Evolutionary conservation across 2,797 vertebrate species (phyloP), one percentile per base, ranked within the genome.

Genomic region (Distichodus sexfasciatus): DNA sequence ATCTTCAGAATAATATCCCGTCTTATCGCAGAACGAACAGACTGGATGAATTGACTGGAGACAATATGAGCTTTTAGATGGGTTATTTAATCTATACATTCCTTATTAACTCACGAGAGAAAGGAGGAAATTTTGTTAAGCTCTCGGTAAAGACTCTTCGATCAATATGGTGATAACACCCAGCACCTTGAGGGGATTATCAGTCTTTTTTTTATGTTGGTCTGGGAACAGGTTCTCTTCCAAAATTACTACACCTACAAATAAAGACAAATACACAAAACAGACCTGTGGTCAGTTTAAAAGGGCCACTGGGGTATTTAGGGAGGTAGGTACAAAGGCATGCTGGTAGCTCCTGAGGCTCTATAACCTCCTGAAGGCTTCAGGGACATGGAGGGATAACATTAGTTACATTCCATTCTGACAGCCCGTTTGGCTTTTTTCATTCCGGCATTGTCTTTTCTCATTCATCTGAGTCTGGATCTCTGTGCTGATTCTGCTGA

Each of bases 391-490:
- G 2, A 24, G 6, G 31, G 40, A 48, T 17, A 69, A 44, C 48
- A 38, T 65, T 69, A 80, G 76, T 85, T 86, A 77, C 73, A 72
- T 77, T 84, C 58, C 57, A 46, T 43, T 59, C 51, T 36, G 64
- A 79, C 62, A 78, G 35, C 66, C 70, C 50, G 9, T 4, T 21
- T 50, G 43, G 36, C 55, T 47, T 46, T 17, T 19, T 75, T 53
- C 11, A 5, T 63, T 74, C 71, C 59, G 75, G 17, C 75, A 73
- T 78, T 81, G 77, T 83, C 72, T 41, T 77, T 50, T 69, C 46
- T 75, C 72, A 75, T 23, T 15, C 44, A 80, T n/a, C 71, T 78
- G 79, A 72, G 76, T 77, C 77, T 51, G 46, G 58, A 63, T n/a
- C 26, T n/a, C 31, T 21, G 26, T 19, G 24, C n/a, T 40, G 33